Conservation (phyloP, 2,113 vertebrate genomes). For the Rynchops niger region DNA sequence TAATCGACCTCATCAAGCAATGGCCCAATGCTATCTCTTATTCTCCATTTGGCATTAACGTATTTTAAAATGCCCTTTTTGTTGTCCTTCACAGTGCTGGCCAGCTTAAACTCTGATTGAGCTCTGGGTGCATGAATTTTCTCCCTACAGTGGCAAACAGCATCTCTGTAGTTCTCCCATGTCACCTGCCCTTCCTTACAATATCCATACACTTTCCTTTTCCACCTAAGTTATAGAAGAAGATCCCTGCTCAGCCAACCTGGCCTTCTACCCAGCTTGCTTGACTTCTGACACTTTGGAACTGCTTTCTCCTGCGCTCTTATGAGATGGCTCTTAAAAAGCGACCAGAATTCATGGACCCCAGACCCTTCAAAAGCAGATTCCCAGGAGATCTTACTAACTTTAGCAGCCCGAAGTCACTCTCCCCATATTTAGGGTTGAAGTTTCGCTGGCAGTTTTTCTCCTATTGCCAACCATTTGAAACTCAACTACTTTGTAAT, state of each 20-base stretch:
- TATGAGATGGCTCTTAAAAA: not conserved
- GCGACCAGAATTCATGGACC: too few relatives aligned
- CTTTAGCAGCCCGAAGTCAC: not conserved
- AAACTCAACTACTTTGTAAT: not conserved
- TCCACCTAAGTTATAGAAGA: not conserved
- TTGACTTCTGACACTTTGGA: not conserved
- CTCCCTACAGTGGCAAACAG: not conserved
- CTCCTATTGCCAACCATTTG: not conserved
- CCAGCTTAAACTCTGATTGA: not conserved
- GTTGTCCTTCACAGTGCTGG: not conserved
- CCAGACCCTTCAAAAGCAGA: not conserved
- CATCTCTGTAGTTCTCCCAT: rapidly evolving
- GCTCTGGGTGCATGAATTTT: not conserved
- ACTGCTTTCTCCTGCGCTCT: not conserved
- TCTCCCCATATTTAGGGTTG: not conserved
- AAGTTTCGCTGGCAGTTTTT: not conserved
- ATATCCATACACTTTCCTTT: not conserved
- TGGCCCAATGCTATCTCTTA: not conserved
- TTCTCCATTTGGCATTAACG: not conserved
- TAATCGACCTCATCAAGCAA: not conserved
- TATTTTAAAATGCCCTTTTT: not conserved
- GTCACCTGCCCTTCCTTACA: too few relatives aligned
- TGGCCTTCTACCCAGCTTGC: not conserved
- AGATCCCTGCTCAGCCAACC: not conserved
- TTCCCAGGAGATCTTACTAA: not conserved